Percentiles rank a stretch among this genome's conserved stretches.
Evolutionary conservation across 1,140 invertebrate genomes (phyloP).

Genomic region (Drosophila chauvacae): DNA sequence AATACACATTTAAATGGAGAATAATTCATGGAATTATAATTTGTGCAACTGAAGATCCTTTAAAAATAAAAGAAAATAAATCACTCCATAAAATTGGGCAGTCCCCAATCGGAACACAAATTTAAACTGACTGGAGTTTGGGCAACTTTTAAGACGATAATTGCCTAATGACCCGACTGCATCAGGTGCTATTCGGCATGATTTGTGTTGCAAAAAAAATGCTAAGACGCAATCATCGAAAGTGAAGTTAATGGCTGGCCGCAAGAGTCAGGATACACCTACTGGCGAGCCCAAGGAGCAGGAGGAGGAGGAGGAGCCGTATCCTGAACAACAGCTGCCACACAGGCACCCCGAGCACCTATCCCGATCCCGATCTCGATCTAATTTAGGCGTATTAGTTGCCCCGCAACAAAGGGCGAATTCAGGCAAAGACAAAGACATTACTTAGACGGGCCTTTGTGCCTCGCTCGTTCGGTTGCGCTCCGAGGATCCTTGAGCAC

Average conservation of each 20-base stretch:
- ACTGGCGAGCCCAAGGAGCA: not conserved
- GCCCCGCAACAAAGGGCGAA: constrained; percentile 57
- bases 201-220: constrained; percentile 58
- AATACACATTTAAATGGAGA: not conserved
- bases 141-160: constrained; percentile 41
- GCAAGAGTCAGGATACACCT: constrained; percentile 66
- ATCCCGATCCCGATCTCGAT: constrained; percentile 69
- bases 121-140: constrained; percentile 5
- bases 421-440: constrained; percentile 32
- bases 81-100: not conserved
- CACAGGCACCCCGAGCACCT: constrained; percentile 30
- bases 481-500: constrained; percentile 51
- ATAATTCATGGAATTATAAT: not conserved
- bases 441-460: constrained; percentile 47
- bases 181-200: constrained; percentile 70
- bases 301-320: not conserved
- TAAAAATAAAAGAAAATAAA: not conserved
- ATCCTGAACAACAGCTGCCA: constrained; percentile 69
- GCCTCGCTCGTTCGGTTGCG: constrained; percentile 1
- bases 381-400: constrained; percentile 82
- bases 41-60: no score
- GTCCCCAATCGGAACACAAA: not conserved
- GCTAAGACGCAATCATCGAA: constrained; percentile 35
- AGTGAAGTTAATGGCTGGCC: constrained; percentile 62
- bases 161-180: constrained; percentile 62